Evolutionary conservation across 2,113 vertebrate genomes (phyloP).

Genomic region (Syngnathoides biaculeatus): DNA sequence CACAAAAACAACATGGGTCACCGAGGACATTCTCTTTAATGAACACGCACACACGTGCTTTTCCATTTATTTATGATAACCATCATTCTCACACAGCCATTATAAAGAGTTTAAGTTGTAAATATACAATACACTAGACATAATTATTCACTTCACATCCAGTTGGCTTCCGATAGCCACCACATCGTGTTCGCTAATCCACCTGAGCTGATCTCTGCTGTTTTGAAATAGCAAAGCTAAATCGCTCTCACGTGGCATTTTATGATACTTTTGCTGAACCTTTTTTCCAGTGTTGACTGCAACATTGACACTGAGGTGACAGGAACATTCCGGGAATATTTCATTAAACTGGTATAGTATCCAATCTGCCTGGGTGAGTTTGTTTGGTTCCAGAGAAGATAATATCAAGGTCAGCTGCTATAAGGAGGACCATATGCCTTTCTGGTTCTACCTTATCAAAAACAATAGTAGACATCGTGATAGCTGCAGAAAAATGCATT

Average conservation of each 20-base stretch:
- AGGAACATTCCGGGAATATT: not conserved
- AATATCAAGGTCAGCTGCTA: not conserved
- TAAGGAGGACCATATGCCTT: conserved; percentile 1
- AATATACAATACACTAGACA: no score
- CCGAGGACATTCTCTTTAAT: no score
- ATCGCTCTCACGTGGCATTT: not conserved
- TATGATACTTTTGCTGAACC: no score
- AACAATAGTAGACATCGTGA: not conserved
- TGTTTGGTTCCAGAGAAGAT: no score
- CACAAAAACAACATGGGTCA: not conserved
- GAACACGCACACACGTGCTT: no score
- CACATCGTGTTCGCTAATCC: not conserved
- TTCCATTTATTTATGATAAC: no score
- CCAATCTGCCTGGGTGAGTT: not conserved
- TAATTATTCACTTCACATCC: no score
- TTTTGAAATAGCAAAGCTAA: not conserved
- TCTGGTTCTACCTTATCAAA: not conserved
- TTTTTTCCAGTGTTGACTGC: no score
- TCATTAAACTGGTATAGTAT: not conserved
- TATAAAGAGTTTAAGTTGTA: no score
- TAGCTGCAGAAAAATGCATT: not conserved
- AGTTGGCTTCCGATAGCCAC: no score
- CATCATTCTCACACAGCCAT: no score
- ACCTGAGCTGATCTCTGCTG: not conserved
- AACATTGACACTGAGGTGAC: no score